Base-by-base conservation (phyloP, 1,140 invertebrate species). In the Eupristina koningsbergeri region DNA sequence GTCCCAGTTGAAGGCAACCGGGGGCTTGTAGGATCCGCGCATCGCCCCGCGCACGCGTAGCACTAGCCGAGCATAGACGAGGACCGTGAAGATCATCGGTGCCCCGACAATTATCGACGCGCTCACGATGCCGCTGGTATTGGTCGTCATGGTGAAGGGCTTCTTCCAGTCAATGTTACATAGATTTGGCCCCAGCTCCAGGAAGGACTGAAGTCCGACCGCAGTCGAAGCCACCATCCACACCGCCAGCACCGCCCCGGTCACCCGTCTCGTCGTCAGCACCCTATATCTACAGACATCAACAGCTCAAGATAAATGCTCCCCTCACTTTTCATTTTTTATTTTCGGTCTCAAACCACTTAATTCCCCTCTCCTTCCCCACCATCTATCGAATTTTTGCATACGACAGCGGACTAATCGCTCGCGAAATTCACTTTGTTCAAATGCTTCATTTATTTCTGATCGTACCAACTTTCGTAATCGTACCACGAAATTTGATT, bases 111-210 rank as follows among this genome's bases (percentile, higher is more conserved):
- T 92, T 0, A 95, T 58, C 1, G 93, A 90, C 0, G 92, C 93
- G 0, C 94, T 93, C 2, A 93, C 89, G 0, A 92, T 89, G 0
- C 92, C 93, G 0, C 94, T 93, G 1, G 93, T 89, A 1, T 91
- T 89, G 80, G 95, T 93, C 73, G 93, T 88, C 80, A 88, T 86
- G 11, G 87, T 88, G 53, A 92, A 88, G 0, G 88, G 86, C 36
- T 84, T 89, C 3, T 94, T 92, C 74, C 74, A 78, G 36, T 81
- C 45, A 58, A 84, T 84, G 3, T 91, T 91, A 87, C 95, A 96
- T 83, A 95, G 95, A 81, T 96, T 95, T 29, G 95, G 95, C 11
- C 94, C 94, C 0, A 94, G 86, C 67, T 94, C 91, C n/a, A 91
- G 86, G 8, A 92, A 89, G 53, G 93, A 93, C 83, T 95, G 94